Conservation (phyloP, 2,888 invertebrate genomes). For the Ryuthela nishihirai region DNA sequence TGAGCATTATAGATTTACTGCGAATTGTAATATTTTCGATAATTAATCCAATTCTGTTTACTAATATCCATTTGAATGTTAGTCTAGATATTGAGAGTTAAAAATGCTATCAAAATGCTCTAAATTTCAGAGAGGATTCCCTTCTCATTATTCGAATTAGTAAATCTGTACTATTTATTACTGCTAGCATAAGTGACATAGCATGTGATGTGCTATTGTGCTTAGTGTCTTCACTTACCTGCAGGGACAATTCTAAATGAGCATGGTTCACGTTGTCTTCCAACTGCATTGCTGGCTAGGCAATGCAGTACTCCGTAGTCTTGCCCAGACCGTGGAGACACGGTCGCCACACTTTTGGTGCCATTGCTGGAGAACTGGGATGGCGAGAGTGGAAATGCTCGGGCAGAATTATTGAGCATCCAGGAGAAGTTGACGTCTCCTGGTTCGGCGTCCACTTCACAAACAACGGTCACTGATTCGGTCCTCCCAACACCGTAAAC, state of each 20-base stretch:
- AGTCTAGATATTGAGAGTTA: too few relatives aligned
- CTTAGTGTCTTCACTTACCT: conserved; percentile 20
- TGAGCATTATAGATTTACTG: too few relatives aligned
- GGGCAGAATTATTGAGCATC: conserved; percentile 23
- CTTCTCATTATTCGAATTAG: too few relatives aligned
- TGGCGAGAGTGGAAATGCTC: background rate
- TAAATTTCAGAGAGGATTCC: too few relatives aligned
- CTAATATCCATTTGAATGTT: too few relatives aligned
- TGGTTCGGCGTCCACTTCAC: conserved; percentile 30
- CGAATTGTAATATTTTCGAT: too few relatives aligned
- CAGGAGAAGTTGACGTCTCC: conserved; percentile 27
- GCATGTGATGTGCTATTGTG: too few relatives aligned
- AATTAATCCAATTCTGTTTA: too few relatives aligned
- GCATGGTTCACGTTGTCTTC: conserved; percentile 29
- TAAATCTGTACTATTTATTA: too few relatives aligned
- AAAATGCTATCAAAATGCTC: too few relatives aligned
- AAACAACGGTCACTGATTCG: conserved; percentile 31
- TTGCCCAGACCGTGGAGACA: conserved; percentile 19
- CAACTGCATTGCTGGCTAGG: conserved; percentile 29
- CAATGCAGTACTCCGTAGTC: conserved; percentile 30
- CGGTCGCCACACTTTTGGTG: conserved; percentile 19
- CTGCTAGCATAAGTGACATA: too few relatives aligned
- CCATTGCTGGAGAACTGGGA: conserved; percentile 19
- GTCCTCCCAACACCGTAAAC: conserved; percentile 31
- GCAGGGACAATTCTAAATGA: conserved; percentile 29